Evolutionary conservation across 1,140 invertebrate species (phyloP), one percentile per base, ranked within the genome.

Genomic region (Heliothis virescens): DNA sequence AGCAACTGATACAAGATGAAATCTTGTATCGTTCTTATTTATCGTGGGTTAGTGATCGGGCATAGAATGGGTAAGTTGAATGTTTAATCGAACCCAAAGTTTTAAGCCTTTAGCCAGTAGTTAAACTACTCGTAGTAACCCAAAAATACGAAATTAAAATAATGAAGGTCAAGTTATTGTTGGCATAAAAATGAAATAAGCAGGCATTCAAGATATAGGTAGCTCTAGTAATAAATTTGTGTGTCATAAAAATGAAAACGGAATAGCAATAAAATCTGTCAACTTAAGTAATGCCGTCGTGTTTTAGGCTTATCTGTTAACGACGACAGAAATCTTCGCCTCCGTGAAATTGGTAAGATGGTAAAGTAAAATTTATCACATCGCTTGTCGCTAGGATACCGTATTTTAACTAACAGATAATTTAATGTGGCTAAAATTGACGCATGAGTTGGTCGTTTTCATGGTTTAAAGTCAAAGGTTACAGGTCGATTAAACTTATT

Each of bases 251-350:
- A 86, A 86, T 73, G 79, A 83, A 85, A 85, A 87, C 82, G 82
- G 71, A 74, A 73, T 82, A 84, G 84, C 82, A 87, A 86, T 89
- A 87, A 89, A 88, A 87, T 89, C 84, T 88, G 86, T 84, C 87
- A 79, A 83, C 85, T 84, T 82, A 86, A 85, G 86, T 85, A 85
- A 86, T 86, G 80, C 79, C 83, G 73, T 86, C 82, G 78, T 88
- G 85, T 86, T 87, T 86, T 83, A 84, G 79, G 79, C 82, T 89
- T 89, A 89, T 89, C 85, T 84, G 77, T 80, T 85, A 84, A 86
- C 79, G 76, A 83, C 71, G 83, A 81, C 81, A 81, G 73, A 79
- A 82, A 83, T 80, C 82, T 83, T 79, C 76, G 48, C 74, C 21
- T 11, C 65, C 34, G 47, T 82, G 81, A 85, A 85, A 85, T 84